Conservation (phyloP, 2,888 invertebrate species). For the Sarcophaga rosellei region DNA sequence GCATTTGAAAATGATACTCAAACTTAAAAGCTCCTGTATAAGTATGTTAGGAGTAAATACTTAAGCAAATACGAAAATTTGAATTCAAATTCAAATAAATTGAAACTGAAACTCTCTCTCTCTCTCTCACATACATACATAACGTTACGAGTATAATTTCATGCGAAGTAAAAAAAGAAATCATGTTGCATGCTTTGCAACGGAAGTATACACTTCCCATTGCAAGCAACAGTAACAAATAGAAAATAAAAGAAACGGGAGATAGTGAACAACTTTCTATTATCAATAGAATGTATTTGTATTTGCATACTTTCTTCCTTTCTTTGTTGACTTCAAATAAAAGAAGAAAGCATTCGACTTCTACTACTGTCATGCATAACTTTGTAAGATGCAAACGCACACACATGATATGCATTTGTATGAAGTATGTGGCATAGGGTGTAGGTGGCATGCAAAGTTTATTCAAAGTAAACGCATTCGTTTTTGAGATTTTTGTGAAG, state of each 20-base stretch:
- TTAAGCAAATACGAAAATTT: background rate
- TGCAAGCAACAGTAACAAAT: background rate
- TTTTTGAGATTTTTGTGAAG: slow-evolving; percentile 11
- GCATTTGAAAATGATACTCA: no score
- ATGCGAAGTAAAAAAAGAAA: background rate
- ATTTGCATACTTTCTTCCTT: background rate
- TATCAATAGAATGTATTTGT: background rate
- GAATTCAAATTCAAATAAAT: background rate
- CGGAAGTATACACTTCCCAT: background rate
- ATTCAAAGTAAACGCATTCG: slow-evolving; percentile 64
- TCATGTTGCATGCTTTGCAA: background rate
- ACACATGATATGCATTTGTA: background rate
- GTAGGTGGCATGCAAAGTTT: slow-evolving; percentile 54
- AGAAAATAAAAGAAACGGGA: background rate
- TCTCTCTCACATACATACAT: no score
- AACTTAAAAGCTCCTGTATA: background rate
- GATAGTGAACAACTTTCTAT: background rate
- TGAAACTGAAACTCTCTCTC: background rate
- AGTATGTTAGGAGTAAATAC: background rate
- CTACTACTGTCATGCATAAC: no score
- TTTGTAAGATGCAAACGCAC: background rate
- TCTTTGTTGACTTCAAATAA: background rate
- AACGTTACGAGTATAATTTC: background rate
- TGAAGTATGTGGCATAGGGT: background rate
- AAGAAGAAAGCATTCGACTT: no score